phyloP scores from a whole-genome alignment of 2,113 vertebrate genomes.

The Nasalis larvatus region DNA sequence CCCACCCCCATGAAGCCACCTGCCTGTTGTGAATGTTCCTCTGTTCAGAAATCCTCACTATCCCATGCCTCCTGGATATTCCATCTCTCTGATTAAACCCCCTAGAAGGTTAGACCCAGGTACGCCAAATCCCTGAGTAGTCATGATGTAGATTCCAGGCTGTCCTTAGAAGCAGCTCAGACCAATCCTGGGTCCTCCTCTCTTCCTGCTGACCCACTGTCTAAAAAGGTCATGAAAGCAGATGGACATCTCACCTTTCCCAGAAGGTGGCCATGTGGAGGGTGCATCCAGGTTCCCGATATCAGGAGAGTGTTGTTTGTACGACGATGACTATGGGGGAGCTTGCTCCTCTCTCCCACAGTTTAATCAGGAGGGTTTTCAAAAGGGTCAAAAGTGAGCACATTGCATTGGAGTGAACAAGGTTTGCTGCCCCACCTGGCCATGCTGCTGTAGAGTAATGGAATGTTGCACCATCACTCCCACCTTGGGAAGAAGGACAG shows the following conservation, averaged over 20 bases:
- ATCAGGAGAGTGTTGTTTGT: background rate
- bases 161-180: background rate
- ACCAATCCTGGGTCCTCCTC: background rate
- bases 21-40: background rate
- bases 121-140: background rate
- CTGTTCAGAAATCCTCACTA: background rate
- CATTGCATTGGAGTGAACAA: background rate
- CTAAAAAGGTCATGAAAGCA: background rate
- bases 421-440: background rate
- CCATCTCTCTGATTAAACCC: background rate
- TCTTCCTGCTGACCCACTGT: background rate
- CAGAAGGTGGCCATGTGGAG: background rate
- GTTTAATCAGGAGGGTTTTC: background rate
- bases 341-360: background rate
- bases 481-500: background rate
- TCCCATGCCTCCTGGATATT: background rate
- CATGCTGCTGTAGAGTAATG: background rate
- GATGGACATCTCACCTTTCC: background rate
- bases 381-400: background rate
- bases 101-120: background rate
- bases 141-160: background rate
- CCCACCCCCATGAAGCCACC: no score
- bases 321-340: fast-evolving
- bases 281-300: background rate
- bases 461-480: background rate